Conservation (phyloP, 2,113 vertebrate species). For the Neomonachus schauinslandi region DNA sequence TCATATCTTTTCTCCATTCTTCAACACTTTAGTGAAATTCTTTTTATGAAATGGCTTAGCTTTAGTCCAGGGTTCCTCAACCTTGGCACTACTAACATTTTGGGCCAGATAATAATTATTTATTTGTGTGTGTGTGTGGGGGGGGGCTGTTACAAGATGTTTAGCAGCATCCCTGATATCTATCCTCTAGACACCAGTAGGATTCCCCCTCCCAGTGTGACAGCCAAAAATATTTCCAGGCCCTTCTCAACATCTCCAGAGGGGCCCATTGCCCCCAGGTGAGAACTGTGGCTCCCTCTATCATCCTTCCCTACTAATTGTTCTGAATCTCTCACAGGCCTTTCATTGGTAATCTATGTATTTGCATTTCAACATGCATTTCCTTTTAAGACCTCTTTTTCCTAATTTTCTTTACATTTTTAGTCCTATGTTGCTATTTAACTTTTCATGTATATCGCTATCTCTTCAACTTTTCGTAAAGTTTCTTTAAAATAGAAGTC, state of each 20-base stretch:
- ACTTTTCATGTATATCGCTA: background rate
- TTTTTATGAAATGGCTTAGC: background rate
- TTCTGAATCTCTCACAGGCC: background rate
- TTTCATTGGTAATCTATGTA: background rate
- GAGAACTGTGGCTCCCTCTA: background rate
- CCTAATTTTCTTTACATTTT: background rate
- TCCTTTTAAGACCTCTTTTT: background rate
- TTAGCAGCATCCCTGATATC: background rate
- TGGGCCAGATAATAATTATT: background rate
- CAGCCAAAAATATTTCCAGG: background rate
- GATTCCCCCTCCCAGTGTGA: background rate
- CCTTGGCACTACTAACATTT: background rate
- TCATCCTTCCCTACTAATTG: background rate
- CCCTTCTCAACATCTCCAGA: background rate
- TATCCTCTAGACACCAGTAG: rapidly evolving
- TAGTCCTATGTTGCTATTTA: background rate
- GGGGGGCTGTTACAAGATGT: background rate
- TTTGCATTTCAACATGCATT: background rate
- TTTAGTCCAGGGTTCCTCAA: background rate
- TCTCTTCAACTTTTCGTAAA: background rate
- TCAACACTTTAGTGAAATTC: background rate
- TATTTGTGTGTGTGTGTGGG: background rate
- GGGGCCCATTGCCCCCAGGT: rapidly evolving
- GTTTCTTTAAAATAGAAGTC: background rate
- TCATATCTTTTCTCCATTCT: background rate